These are phyloP conservation scores for Balearica regulorum DNA, from an alignment of 2,797 vertebrate genomes.

Conservation along the genomic window DNA sequence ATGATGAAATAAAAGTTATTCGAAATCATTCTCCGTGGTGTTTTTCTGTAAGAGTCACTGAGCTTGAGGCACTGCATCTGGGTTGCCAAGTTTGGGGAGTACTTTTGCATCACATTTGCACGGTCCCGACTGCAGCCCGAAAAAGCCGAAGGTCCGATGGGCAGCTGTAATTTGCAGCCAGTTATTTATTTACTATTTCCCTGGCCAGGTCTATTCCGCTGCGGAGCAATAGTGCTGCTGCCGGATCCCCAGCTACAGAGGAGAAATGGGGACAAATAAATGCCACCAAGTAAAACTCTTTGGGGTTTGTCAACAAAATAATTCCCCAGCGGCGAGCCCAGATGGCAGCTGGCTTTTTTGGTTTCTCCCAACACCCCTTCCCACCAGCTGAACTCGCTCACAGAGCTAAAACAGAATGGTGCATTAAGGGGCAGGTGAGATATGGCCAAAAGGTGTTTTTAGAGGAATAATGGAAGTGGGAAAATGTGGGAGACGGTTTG, in stretches of 20 bases:
- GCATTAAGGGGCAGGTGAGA: neutral
- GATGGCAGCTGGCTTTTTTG: neutral
- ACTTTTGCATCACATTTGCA: neutral
- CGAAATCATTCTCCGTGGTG: rapidly evolving
- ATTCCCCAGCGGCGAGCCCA: rapidly evolving
- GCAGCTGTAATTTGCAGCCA: neutral
- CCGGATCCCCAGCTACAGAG: neutral
- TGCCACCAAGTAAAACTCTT: neutral
- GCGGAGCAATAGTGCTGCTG: neutral
- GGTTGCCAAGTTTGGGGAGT: neutral
- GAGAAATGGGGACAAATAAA: neutral
- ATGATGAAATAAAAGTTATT: neutral
- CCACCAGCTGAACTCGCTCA: neutral
- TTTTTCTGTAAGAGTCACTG: neutral
- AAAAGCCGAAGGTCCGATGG: neutral
- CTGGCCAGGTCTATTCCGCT: neutral
- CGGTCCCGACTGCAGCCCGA: neutral
- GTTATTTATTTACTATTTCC: too few relatives aligned
- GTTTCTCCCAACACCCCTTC: neutral
- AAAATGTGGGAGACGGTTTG: neutral
- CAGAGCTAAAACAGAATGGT: rapidly evolving
- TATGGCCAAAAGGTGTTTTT: neutral
- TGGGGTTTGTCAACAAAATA: neutral
- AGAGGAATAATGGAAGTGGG: neutral
- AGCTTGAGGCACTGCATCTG: neutral